Percentiles rank a stretch among this genome's conserved stretches.
phyloP scores from a whole-genome alignment of 2,888 invertebrate genomes.

The Gymnoscelis rufifasciata region DNA sequence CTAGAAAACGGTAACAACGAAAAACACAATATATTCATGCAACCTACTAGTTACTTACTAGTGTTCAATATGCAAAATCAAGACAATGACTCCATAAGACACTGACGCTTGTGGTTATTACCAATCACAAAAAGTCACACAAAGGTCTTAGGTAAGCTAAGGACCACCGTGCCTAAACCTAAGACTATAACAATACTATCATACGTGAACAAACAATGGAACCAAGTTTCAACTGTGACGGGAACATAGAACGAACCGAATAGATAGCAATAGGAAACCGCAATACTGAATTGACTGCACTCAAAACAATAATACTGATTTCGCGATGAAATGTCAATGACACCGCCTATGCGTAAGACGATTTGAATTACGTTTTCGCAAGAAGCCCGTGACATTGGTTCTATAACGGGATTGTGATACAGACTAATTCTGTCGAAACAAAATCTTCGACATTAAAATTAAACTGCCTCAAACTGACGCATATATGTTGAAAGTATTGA shows the following conservation, averaged over 20 bases:
- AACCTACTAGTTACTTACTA: too few species aligned
- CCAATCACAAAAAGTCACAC: not conserved
- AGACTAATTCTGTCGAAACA: slow-evolving; percentile 4
- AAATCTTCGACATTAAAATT: not conserved
- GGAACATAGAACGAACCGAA: not conserved
- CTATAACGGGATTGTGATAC: slow-evolving; percentile 26
- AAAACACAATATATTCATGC: too few species aligned
- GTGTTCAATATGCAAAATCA: not conserved
- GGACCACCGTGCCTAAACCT: not conserved
- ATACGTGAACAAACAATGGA: slow-evolving; percentile 5
- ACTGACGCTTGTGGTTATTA: not conserved
- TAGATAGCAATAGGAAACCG: not conserved
- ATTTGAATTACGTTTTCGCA: slow-evolving; percentile 26
- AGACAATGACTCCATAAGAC: not conserved
- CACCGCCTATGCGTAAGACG: slow-evolving; percentile 27
- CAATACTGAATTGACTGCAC: not conserved
- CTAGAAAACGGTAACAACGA: too few species aligned
- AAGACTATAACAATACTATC: not conserved
- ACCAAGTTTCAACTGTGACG: not conserved
- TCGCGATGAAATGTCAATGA: slow-evolving; percentile 25
- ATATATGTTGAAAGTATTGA: too few species aligned
- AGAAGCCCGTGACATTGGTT: slow-evolving; percentile 28
- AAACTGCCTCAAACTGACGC: not conserved
- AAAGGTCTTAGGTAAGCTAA: not conserved
- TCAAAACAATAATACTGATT: slow-evolving; percentile 18